phyloP scores from a whole-genome alignment of 1,140 invertebrate species.

The Gryon sp. region DNA sequence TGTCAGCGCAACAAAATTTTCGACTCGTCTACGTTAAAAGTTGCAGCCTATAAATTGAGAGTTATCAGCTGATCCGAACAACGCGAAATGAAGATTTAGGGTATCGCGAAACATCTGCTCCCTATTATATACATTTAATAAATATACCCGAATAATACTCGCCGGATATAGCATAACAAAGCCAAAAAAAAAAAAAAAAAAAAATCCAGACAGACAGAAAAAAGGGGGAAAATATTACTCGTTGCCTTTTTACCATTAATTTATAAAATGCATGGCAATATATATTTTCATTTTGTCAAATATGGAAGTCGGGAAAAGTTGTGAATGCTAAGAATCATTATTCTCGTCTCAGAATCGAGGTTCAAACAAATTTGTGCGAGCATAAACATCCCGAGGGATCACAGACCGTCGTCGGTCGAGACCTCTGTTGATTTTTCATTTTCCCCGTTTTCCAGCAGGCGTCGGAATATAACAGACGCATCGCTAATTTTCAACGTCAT shows the following conservation, averaged over 20 bases:
- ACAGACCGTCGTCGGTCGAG: constrained; percentile 20
- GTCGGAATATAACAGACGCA: constrained; percentile 41
- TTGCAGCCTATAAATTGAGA: constrained; percentile 59
- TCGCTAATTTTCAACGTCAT: constrained; percentile 53
- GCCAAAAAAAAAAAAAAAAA: neutral
- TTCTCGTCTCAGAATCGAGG: constrained; percentile 50
- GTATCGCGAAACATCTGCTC: constrained; percentile 51
- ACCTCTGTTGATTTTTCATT: constrained; percentile 66
- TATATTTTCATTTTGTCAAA: constrained; percentile 24
- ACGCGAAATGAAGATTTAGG: constrained; percentile 60
- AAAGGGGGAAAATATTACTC: no score
- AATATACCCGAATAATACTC: constrained; percentile 21
- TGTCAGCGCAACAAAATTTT: constrained; percentile 52
- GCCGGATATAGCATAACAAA: neutral
- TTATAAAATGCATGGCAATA: neutral
- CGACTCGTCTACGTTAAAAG: constrained; percentile 54
- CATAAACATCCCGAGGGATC: constrained; percentile 62
- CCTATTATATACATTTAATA: constrained; percentile 57
- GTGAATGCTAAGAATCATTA: constrained; percentile 34
- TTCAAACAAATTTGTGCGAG: constrained; percentile 60
- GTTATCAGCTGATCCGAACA: constrained; percentile 49
- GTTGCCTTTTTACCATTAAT: neutral
- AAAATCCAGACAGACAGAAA: no score
- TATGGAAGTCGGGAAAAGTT: constrained; percentile 24
- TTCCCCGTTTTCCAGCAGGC: constrained; percentile 44